A percentile compares a stretch with the other conserved stretches of the same genome.
Conservation (phyloP, 2,113 vertebrate genomes). For the Pteruthius melanotis region DNA sequence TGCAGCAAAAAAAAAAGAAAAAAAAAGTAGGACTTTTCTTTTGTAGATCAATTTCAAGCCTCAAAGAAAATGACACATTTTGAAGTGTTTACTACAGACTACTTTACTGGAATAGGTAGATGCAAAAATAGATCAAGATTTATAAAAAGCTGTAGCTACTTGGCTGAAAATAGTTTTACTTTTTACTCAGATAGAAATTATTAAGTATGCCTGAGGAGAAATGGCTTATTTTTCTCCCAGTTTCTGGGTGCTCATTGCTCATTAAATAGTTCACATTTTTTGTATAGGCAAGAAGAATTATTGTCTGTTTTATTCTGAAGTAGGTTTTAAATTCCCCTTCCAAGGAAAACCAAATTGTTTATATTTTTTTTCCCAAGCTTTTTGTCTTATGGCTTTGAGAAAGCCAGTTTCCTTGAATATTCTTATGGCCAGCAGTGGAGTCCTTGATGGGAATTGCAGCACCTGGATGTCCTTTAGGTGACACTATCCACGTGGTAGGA, state of each 20-base stretch:
- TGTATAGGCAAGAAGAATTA: not conserved
- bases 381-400: not conserved
- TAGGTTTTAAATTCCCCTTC: not conserved
- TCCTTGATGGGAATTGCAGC: not conserved
- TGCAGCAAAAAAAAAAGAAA: not conserved
- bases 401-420: not conserved
- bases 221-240: not conserved
- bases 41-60: not conserved
- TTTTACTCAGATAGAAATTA: slow-evolving; percentile 19
- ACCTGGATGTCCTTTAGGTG: not conserved
- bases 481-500: rapidly evolving
- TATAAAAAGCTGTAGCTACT: slow-evolving; percentile 9
- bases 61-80: not conserved
- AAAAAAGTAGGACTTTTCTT: not conserved
- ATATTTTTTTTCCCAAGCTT: not conserved
- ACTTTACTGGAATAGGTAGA: slow-evolving; percentile 18
- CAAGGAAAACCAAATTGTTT: not conserved
- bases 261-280: not conserved
- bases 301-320: not conserved
- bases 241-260: not conserved
- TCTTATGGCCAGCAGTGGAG: not conserved
- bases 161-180: slow-evolving; percentile 27
- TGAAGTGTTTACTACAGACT: slow-evolving; percentile 7
- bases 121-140: slow-evolving; percentile 9
- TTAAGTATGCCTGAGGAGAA: not conserved